Evolutionary conservation across 37 sponge, comb jelly and placozoan genomes (phyloP).

Genomic region (Aphrocallistes beatrix): DNA sequence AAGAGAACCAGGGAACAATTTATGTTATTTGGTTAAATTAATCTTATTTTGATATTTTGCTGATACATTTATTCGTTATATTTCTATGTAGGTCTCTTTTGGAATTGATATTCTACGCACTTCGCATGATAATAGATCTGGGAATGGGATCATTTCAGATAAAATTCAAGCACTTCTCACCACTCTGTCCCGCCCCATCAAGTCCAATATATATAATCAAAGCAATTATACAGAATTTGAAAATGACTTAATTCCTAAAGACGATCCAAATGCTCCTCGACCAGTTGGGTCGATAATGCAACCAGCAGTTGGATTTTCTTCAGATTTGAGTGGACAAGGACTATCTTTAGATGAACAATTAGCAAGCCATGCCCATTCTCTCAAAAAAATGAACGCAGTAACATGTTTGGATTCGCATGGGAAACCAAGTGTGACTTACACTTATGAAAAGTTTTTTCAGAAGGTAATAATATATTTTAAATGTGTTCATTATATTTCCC

Average conservation of each 20-base stretch:
- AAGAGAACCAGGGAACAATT: too few relatives aligned
- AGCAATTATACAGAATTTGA: neutral
- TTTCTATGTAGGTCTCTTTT: neutral
- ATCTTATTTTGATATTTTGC: neutral
- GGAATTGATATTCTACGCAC: neutral
- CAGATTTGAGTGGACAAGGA: neutral
- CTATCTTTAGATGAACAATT: neutral
- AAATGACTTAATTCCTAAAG: neutral
- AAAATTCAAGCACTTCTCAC: neutral
- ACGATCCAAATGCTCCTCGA: neutral
- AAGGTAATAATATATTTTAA: too few relatives aligned
- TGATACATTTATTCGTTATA: neutral
- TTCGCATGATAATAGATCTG: neutral
- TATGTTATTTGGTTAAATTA: too few relatives aligned
- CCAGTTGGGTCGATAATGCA: neutral
- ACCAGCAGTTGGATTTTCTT: neutral
- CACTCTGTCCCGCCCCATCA: slow-evolving; percentile 2
- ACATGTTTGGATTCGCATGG: neutral
- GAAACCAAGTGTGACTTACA: neutral
- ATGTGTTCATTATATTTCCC: too few relatives aligned
- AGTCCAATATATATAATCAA: neutral
- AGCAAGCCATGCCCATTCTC: neutral
- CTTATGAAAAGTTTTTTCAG: neutral
- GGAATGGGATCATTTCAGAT: neutral
- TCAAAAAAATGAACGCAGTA: neutral